Evolutionary conservation across 53 echinoderm and acorn worm species (phyloP), one percentile per base, ranked within the genome.

Genomic region (Hippasteria phrygiana): DNA sequence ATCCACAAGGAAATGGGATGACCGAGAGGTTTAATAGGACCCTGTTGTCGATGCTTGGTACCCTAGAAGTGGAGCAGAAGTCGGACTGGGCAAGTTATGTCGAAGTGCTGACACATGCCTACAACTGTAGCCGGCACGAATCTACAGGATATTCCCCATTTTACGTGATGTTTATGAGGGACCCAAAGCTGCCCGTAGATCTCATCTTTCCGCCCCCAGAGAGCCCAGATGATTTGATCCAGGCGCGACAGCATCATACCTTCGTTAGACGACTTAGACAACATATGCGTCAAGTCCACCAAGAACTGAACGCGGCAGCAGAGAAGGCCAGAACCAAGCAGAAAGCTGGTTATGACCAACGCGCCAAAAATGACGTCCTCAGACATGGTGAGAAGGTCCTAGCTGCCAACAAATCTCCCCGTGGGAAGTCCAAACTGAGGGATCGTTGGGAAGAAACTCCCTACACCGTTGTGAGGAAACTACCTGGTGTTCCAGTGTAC

Each of bases 1-100:
- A 92, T 42, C 82, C 82, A 4, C 82, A 82, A 34, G 82, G 66
- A 28, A 82, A 82, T 38, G 82, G 82, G 31, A 82, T 82, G 82
- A 66, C 66, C 0, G 82, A 82, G 16, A 13, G 64, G 14, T 82
- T 66, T 16, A 82, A 82, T 17, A 17, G 82, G 1, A 82, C 82
- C 4, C 32, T 82, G 17, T 45, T 82, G 33, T 65, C 66, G 14
- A 82, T 82, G 66, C 20, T 82, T 4, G 67, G 82, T 24, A 82
- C 87, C n/a, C 26, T 73, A 8, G 20, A 87, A 17, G 54, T 38
- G 10, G 38, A 51, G 0, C 72, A 87, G 73, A 87, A 87, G 35
- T 2, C 46, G 4, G 47, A 82, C 36, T 82, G 82, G 82, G 82
- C 64, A 3, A 46, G 32, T 16, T 66, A 65, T 33, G 66, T 64